Evolutionary conservation across 2,888 invertebrate genomes (phyloP), one percentile per base, ranked within the genome.

Genomic region (Teleogryllus oceanicus): DNA sequence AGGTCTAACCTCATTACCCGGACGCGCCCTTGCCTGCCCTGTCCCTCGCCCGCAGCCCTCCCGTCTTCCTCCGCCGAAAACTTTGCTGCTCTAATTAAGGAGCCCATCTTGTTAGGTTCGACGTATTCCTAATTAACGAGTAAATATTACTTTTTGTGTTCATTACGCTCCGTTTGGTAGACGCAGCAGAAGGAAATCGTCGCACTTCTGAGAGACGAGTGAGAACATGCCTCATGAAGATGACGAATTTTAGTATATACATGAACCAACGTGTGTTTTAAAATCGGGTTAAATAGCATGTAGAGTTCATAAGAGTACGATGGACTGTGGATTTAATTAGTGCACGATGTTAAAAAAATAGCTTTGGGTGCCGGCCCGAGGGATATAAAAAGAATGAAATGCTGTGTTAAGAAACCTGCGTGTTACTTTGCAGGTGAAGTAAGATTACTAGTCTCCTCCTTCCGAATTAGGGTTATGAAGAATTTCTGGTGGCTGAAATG

Each of bases 41-140:
- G 37, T 8, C 37, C 8, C 37, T 5, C 37, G 37, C 37, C 8
- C 37, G 37, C 37, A 37, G 37, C 8, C 8, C 37, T 8, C 37
- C 5, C 5, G 8, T 37, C 37, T 8, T 8, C 37, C 37, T 62
- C 16, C 13, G 16, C n/a, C 62, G 5, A 62, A 62, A 62, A 62
- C n/a, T 62, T 62, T n/a, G 62, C 62, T 62, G 62, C 62, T 62
- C n/a, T 62, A 62, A 62, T 62, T 62, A 62, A 62, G 62, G n/a
- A 62, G 13, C 62, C 16, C n/a, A 62, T 18, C 62, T 62, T 18
- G 62, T 62, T 62, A 62, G 16, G 62, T 62, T 62, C n/a, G 62
- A 62, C 62, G 62, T 62, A 18, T 62, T 13, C 62, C 62, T 62
- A 62, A 62, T 62, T 62, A 62, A 62, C 8, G 62, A 62, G 62